Evolutionary conservation across 2,888 invertebrate species (phyloP), one percentile per base, ranked within the genome.

Genomic region (Scaeva pyrastri): DNA sequence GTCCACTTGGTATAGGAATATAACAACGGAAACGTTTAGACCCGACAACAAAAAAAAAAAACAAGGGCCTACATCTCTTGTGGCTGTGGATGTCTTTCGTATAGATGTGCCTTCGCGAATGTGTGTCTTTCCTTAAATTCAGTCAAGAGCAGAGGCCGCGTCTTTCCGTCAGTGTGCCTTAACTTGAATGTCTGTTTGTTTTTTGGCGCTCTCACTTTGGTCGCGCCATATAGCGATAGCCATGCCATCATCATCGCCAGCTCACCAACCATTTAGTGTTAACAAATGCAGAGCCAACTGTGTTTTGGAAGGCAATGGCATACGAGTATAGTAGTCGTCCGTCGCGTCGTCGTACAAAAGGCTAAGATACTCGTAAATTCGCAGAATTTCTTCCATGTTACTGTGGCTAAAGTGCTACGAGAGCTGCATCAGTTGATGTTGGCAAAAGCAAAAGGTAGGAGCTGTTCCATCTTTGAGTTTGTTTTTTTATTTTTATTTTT

Each of bases 351-450:
- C n/a, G n/a, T n/a, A 77, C 64, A 77, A 70, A 77, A 77, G 23
- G 58, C 74, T 45, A 73, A 86, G 70, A 86, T 77, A 72, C 80
- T 81, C 77, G 81, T 78, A 86, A 86, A 86, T 86, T 86, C 86
- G 86, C 81, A 86, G 86, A 86, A 86, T 86, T 82, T 75, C 73
- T 31, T 78, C 82, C 68, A 79, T 73, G 70, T 39, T 84, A 60
- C 77, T 64, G 50, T 19, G 50, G 70, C 52, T 48, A 12, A 19
- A 12, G 1, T 16, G 26, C 19, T 60, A 39, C 36, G 21, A 41
- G 39, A 39, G 21, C 19, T 50, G 19, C 12, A 31, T 31, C 31
- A 58, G 58, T 39, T 39, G 48, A 48, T 70, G 55, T 12, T 52
- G 48, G 23, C 12, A 11, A 41, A 19, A 36, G 23, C 12, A 11